These are phyloP conservation scores for Erpetoichthys calabaricus DNA, from an alignment of 2,797 vertebrate species.

Conservation along the genomic window DNA sequence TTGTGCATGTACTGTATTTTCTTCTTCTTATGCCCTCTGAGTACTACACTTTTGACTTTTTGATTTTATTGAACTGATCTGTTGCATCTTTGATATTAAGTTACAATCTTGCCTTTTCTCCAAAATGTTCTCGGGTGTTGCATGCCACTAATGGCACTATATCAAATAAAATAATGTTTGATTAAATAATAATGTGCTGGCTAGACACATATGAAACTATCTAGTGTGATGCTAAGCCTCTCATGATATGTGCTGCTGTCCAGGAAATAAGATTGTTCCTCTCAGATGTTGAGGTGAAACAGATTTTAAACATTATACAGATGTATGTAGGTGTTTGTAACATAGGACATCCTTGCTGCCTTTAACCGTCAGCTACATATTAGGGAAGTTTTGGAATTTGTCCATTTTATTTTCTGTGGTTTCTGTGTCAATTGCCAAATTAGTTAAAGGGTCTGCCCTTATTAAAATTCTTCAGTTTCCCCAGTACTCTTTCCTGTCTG, in stretches of 20 bases:
- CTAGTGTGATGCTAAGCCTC: conserved; percentile 11
- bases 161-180: too few relatives aligned
- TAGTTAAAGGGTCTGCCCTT: conserved; percentile 28
- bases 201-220: conserved; percentile 1
- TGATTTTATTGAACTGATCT: too few relatives aligned
- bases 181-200: too few relatives aligned
- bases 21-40: too few relatives aligned
- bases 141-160: too few relatives aligned
- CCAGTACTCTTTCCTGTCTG: conserved; percentile 52
- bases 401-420: conserved; percentile 16
- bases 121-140: too few relatives aligned
- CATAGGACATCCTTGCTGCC: conserved; percentile 15
- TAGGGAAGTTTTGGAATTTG: conserved; percentile 23
- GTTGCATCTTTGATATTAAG: too few relatives aligned
- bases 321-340: conserved; percentile 20
- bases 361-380: conserved; percentile 23
- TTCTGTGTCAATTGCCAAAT: conserved; percentile 29
- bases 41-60: too few relatives aligned
- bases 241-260: conserved; percentile 14
- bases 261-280: conserved; percentile 30
- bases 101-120: too few relatives aligned
- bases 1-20: too few relatives aligned
- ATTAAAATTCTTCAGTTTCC: conserved; percentile 39
- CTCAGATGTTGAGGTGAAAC: conserved; percentile 16
- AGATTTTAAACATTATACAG: conserved; percentile 9